Base-by-base conservation (phyloP, 92 coral and sea anemone species). In the Heteractis magnifica region DNA sequence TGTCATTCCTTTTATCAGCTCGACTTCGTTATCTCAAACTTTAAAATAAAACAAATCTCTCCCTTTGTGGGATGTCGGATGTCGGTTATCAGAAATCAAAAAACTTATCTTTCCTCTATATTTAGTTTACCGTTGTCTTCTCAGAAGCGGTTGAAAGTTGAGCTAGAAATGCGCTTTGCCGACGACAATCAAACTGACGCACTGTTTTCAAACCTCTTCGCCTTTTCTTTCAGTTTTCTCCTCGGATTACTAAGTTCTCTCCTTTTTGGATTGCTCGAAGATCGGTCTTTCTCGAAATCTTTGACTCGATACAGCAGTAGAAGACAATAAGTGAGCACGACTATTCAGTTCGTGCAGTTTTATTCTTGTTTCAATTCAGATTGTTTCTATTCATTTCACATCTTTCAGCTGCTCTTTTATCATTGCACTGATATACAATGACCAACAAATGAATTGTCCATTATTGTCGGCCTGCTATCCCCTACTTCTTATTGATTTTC, bases 401-500 rank as follows among this genome's bases (percentile, higher is more conserved):
- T 9, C 20, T 59, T 65, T 65, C 73, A 68, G 73, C 73, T 68
- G 73, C 15, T 68, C 73, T 20, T 68, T 68, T 68, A 44, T 62
- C 70, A 62, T 8, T 68, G 56, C 12, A 20, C 41, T 68, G 73
- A 23, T 23, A 68, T 6, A 68, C 50, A 68, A 20, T 68, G 73
- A 4, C 48, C 14, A 68, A 68, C 26, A 68, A 68, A 68, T 23
- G 34, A 62, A n/a, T 26, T 68, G 20, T 68, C 73, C 49, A 68
- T 26, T 62, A 68, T 68, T 10, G 49, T 13, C 73, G 73, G 14
- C 23, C 49, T 20, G 26, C 26, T 68, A 26, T 68, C 10, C 73
- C 49, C 23, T 21, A 68, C 73, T 14, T 11, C 49, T 26, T 53
- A 53, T 53, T 26, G 73, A 19, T 68, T 2, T 21, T 21, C 48